A percentile compares a stretch with the other conserved stretches of the same genome.
phyloP scores from a whole-genome alignment of 2,888 invertebrate genomes.

The Trypoxylon attenuatum region DNA sequence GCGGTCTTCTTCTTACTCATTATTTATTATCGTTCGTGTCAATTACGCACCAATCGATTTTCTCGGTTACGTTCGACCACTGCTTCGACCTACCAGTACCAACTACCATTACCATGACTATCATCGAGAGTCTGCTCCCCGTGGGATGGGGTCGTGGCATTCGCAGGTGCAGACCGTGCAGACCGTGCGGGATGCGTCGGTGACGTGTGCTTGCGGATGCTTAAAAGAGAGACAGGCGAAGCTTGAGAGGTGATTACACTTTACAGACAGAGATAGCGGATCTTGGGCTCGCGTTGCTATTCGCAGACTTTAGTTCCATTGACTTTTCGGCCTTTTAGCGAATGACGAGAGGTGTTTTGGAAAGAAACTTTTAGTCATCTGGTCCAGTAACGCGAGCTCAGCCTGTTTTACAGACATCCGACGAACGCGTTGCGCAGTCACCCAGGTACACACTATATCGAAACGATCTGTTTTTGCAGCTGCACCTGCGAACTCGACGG shows the following conservation, averaged over 20 bases:
- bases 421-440: slow-evolving; percentile 18
- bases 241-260: slow-evolving; percentile 39
- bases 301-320: not conserved
- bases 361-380: not conserved
- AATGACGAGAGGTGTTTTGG: not conserved
- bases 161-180: slow-evolving; percentile 54
- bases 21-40: slow-evolving; percentile 68
- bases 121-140: slow-evolving; percentile 23
- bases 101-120: slow-evolving; percentile 18
- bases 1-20: slow-evolving; percentile 44
- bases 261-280: slow-evolving; percentile 14
- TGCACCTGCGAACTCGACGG: slow-evolving; percentile 41
- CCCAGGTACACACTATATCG: slow-evolving; percentile 27
- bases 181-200: slow-evolving; percentile 12
- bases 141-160: slow-evolving; percentile 26
- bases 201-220: slow-evolving; percentile 1
- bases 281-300: slow-evolving; percentile 19
- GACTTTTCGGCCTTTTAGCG: not conserved
- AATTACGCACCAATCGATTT: slow-evolving; percentile 61
- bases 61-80: slow-evolving; percentile 41
- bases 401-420: slow-evolving; percentile 7
- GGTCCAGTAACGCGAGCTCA: slow-evolving; percentile 9
- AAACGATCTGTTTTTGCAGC: slow-evolving; percentile 43
- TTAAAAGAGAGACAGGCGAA: slow-evolving; percentile 4
- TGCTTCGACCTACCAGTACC: slow-evolving; percentile 11